These are phyloP conservation scores for Formica exsecta DNA, from an alignment of 1,140 invertebrate genomes.

Conservation along the genomic window DNA sequence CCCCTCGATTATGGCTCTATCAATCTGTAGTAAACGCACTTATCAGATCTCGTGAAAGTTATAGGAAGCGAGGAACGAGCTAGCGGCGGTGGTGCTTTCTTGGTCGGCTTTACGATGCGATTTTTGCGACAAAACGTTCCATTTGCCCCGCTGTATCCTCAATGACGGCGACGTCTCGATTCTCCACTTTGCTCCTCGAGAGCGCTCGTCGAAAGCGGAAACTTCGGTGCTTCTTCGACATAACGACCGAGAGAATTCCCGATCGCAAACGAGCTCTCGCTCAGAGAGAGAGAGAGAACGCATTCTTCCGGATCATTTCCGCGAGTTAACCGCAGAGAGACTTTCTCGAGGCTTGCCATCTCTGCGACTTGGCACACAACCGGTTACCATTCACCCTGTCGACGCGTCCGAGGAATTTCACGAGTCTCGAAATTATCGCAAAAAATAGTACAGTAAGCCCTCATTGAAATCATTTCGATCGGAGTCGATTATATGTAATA, in stretches of 20 bases:
- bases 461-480: neutral
- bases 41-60: conserved; percentile 45
- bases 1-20: conserved; percentile 16
- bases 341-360: conserved; percentile 36
- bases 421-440: conserved; percentile 39
- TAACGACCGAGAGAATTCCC: conserved; percentile 69
- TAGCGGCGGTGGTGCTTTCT: conserved; percentile 2
- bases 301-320: conserved; percentile 79
- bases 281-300: conserved; percentile 13
- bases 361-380: conserved; percentile 53
- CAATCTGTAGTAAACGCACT: conserved; percentile 28
- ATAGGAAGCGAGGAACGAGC: neutral
- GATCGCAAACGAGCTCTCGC: conserved; percentile 29
- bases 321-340: conserved; percentile 72
- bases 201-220: conserved; percentile 64
- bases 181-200: conserved; percentile 50
- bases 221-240: conserved; percentile 68
- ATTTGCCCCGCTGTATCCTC: conserved; percentile 56
- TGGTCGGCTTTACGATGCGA: conserved; percentile 49
- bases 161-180: conserved; percentile 52
- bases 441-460: conserved; percentile 26
- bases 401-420: conserved; percentile 13
- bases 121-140: conserved; percentile 65
- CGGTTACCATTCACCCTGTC: conserved; percentile 50
- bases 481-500: conserved; percentile 1